phyloP scores from a whole-genome alignment of 2,113 vertebrate genomes.

The Shinisaurus crocodilurus region DNA sequence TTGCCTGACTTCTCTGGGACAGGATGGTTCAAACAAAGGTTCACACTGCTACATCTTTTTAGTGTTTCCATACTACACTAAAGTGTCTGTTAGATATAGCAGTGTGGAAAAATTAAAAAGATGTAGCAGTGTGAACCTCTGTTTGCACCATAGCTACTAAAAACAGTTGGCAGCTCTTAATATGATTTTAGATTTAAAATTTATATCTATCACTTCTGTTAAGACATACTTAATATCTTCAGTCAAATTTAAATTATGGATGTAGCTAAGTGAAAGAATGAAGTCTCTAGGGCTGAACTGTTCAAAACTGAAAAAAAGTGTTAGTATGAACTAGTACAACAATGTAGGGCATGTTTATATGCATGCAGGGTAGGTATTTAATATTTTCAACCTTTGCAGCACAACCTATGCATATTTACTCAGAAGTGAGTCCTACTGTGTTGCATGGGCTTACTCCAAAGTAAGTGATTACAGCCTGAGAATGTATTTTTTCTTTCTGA shows the following conservation, averaged over 20 bases:
- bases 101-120: background rate
- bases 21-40: background rate
- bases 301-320: background rate
- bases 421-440: background rate
- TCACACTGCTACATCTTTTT: background rate
- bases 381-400: background rate
- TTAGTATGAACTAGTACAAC: background rate
- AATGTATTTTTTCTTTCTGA: background rate
- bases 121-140: background rate
- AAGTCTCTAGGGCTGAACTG: background rate
- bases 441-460: background rate
- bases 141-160: background rate
- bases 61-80: background rate
- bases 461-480: background rate
- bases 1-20: background rate
- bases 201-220: background rate
- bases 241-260: constrained; percentile 3
- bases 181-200: constrained; percentile 6
- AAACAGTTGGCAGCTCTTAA: background rate
- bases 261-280: constrained; percentile 2
- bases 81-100: background rate
- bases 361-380: background rate
- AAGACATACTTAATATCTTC: background rate
- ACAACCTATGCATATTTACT: background rate
- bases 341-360: background rate